phyloP scores from a whole-genome alignment of 2,113 vertebrate species.

The Otolemur garnettii region DNA sequence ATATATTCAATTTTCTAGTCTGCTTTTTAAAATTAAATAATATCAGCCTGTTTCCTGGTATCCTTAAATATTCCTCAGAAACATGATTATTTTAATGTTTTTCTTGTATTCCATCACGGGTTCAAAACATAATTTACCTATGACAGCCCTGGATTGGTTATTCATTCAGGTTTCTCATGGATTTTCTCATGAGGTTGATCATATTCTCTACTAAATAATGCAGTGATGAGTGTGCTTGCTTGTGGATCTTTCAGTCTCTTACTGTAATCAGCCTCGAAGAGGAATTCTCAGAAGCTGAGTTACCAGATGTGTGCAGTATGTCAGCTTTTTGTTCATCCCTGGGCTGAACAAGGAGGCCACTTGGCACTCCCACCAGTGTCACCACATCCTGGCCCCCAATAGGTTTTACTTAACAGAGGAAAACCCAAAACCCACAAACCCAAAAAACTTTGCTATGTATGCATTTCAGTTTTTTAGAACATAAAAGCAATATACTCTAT shows the following conservation, averaged over 20 bases:
- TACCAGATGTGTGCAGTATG: accelerated
- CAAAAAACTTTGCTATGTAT: not conserved
- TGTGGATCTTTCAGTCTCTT: accelerated
- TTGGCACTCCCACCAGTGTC: accelerated
- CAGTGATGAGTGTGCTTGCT: accelerated
- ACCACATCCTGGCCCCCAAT: conserved; percentile 62
- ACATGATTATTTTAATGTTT: not conserved
- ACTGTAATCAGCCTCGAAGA: accelerated
- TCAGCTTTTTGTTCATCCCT: not conserved
- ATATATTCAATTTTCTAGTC: not conserved
- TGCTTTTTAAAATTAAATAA: not conserved
- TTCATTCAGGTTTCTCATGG: accelerated
- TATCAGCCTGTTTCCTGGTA: not conserved
- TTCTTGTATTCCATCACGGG: not conserved
- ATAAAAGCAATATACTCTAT: not conserved
- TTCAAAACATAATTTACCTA: not conserved
- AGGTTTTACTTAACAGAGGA: conserved; percentile 28
- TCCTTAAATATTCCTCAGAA: not conserved
- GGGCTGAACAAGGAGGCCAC: accelerated
- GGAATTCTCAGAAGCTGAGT: accelerated
- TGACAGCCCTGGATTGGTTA: not conserved
- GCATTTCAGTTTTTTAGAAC: conserved; percentile 5
- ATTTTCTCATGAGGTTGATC: not conserved
- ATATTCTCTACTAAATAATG: accelerated
- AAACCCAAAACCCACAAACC: conserved; percentile 17